phyloP scores from a whole-genome alignment of 2,888 invertebrate genomes.

The Axea sp. region DNA sequence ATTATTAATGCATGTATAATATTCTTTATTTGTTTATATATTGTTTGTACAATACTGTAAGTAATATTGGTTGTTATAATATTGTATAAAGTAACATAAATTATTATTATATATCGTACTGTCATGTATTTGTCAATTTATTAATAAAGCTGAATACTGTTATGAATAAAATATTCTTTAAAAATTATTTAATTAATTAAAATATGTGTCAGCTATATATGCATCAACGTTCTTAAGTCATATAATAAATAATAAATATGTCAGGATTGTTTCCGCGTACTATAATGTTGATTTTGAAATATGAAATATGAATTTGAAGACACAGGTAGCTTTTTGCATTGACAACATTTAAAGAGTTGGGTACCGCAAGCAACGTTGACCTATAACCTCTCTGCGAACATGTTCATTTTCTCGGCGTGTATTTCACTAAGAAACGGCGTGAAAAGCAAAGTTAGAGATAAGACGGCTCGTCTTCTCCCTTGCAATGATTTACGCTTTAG shows the following conservation, averaged over 20 bases:
- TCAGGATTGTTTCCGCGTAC: not conserved
- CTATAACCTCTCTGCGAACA: conserved; percentile 53
- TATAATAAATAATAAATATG: conserved; percentile 3
- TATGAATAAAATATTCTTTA: too few relatives aligned
- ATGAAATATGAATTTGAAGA: too few relatives aligned
- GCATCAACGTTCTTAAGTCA: not conserved
- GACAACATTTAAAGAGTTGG: conserved; percentile 38
- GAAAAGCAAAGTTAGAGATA: conserved; percentile 56
- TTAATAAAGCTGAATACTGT: too few relatives aligned
- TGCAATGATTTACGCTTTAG: conserved; percentile 58
- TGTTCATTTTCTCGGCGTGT: conserved; percentile 60
- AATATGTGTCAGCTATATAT: not conserved
- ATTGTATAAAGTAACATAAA: too few relatives aligned
- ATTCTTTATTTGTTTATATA: too few relatives aligned
- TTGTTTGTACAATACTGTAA: too few relatives aligned
- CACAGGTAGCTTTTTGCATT: conserved; percentile 29
- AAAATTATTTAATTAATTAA: not conserved
- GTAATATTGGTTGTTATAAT: too few relatives aligned
- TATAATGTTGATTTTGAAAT: conserved; percentile 14
- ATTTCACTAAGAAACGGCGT: conserved; percentile 55
- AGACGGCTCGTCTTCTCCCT: conserved; percentile 51
- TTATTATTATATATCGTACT: too few relatives aligned
- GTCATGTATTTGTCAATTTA: too few relatives aligned
- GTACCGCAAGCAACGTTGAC: conserved; percentile 43
- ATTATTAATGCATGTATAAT: too few relatives aligned